phyloP scores from a whole-genome alignment of 2,797 vertebrate species.

The Masticophis lateralis region DNA sequence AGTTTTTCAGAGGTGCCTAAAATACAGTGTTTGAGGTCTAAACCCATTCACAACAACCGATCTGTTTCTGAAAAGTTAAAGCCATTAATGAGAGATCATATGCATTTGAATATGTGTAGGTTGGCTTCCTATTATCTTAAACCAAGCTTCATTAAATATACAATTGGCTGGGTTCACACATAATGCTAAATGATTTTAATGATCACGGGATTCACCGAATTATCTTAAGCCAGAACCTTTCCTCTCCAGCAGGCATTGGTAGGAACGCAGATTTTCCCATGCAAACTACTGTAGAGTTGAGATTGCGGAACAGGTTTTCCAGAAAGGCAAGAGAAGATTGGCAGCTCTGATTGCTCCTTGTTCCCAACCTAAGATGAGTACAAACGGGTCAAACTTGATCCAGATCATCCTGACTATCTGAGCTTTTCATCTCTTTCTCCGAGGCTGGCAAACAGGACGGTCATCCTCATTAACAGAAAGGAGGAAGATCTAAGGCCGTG shows the following conservation, averaged over 20 bases:
- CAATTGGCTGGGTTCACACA: background rate
- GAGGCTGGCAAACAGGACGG: background rate
- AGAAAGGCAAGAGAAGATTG: background rate
- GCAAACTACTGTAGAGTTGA: background rate
- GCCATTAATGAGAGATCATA: background rate
- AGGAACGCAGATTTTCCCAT: background rate
- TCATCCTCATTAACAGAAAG: background rate
- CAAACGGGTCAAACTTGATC: background rate
- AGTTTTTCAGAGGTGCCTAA: background rate
- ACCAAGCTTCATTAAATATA: background rate
- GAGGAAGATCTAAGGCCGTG: background rate
- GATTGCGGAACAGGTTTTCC: background rate
- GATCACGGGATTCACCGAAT: background rate
- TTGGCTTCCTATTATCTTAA: background rate
- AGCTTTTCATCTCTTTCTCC: background rate
- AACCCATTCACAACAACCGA: background rate
- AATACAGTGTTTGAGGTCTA: background rate
- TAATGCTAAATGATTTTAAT: background rate
- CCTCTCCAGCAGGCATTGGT: background rate
- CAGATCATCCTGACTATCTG: background rate
- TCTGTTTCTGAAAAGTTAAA: background rate
- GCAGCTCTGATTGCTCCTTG: background rate
- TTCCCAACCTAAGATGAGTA: background rate
- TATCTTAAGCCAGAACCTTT: background rate
- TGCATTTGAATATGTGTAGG: background rate